Conservation (phyloP, 1,140 invertebrate species). For the Zaprionus nigranus region DNA sequence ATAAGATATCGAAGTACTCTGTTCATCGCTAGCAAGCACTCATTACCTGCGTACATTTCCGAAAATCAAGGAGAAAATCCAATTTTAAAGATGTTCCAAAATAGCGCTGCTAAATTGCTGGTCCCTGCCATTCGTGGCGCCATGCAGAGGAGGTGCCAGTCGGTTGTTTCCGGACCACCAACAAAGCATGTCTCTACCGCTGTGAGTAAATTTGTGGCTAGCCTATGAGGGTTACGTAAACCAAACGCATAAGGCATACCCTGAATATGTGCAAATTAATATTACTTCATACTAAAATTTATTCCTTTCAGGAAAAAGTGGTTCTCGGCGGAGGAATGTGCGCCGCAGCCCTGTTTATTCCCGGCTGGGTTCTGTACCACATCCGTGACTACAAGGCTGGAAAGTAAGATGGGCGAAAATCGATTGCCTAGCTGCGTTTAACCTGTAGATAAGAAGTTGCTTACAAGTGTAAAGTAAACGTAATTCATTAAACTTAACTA, state of each 20-base stretch:
- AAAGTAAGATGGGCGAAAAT: constrained; percentile 58
- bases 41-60: constrained; percentile 56
- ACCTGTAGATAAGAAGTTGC: constrained; percentile 52
- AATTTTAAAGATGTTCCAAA: constrained; percentile 75
- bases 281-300: not conserved
- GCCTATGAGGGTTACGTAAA: constrained; percentile 77
- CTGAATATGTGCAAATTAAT: not conserved
- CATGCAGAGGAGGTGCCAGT: constrained; percentile 74
- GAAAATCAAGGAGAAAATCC: constrained; percentile 14
- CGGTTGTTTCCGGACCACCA: constrained; percentile 78
- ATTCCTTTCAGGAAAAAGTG: constrained; percentile 73
- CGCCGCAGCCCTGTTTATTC: constrained; percentile 70
- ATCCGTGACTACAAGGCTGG: constrained; percentile 79
- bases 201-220: constrained; percentile 62
- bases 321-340: constrained; percentile 80
- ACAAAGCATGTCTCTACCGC: constrained; percentile 71
- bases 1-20: constrained; percentile 9
- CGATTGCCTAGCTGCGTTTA: constrained; percentile 15
- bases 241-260: constrained; percentile 8
- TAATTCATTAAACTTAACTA: constrained; percentile 52
- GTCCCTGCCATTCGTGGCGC: constrained; percentile 76
- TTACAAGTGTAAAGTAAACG: constrained; percentile 57
- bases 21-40: constrained; percentile 25
- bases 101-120: constrained; percentile 77
- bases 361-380: constrained; percentile 81